Percentiles rank a stretch among this genome's conserved stretches.
These are phyloP conservation scores for Melipona quadrifasciata DNA, from an alignment of 1,140 invertebrate species.

Conservation along the genomic window DNA sequence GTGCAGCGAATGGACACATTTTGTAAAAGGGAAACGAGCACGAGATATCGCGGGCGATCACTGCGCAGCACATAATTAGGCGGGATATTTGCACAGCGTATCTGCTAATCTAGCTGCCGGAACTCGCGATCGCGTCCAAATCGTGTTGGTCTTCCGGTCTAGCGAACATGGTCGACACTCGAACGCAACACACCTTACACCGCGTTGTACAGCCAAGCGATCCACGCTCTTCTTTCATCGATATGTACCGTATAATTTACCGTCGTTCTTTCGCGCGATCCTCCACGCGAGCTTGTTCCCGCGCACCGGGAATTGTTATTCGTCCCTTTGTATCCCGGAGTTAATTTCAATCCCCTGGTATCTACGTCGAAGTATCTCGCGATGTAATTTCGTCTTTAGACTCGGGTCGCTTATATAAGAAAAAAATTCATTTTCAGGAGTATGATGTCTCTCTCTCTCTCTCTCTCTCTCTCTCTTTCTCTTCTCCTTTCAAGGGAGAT, in stretches of 20 bases:
- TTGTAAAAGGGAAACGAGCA: background rate
- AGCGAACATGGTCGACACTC: slow-evolving; percentile 30
- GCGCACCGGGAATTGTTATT: no score
- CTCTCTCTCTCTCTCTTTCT: no score
- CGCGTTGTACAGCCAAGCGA: background rate
- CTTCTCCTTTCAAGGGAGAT: no score
- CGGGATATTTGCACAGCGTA: slow-evolving; percentile 3
- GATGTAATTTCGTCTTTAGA: no score
- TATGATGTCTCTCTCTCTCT: no score
- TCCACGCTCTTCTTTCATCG: background rate
- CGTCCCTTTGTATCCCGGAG: no score
- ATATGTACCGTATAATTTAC: background rate
- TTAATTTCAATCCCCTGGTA: no score
- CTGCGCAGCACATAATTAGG: slow-evolving; percentile 7
- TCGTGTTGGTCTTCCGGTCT: slow-evolving; percentile 61
- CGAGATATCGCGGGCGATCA: background rate
- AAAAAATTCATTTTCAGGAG: no score
- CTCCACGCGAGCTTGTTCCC: background rate
- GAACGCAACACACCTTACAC: background rate
- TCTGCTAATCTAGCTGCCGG: slow-evolving; percentile 1
- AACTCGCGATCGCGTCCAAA: slow-evolving; percentile 44
- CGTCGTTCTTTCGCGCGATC: background rate
- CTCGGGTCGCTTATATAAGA: no score
- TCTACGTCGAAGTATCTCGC: no score
- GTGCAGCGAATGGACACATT: background rate